Conservation (phyloP, 2,888 invertebrate genomes). For the Thumatha senex region DNA sequence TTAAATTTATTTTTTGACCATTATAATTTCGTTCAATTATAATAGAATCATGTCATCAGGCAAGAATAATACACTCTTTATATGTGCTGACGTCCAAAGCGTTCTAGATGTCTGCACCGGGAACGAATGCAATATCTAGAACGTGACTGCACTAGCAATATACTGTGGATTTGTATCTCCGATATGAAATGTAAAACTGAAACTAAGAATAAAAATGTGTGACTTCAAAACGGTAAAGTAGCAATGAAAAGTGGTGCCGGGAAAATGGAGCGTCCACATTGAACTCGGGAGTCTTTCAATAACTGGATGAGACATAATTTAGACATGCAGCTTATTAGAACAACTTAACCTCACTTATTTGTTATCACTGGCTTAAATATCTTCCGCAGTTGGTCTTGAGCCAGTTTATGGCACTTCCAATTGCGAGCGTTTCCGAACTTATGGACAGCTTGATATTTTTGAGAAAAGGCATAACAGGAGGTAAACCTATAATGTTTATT, state of each 20-base stretch:
- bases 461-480: too few species aligned
- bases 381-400: too few species aligned
- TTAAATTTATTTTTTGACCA: too few species aligned
- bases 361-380: too few species aligned
- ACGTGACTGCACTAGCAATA: conserved; percentile 37
- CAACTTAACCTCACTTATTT: too few species aligned
- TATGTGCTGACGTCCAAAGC: background rate
- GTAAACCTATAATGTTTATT: too few species aligned
- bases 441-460: too few species aligned
- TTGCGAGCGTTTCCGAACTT: too few species aligned
- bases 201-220: conserved; percentile 27
- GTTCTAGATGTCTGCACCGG: conserved; percentile 9
- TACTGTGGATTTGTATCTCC: conserved; percentile 19
- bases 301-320: conserved; percentile 3
- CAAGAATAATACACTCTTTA: background rate
- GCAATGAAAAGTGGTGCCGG: conserved; percentile 12
- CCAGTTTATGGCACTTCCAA: too few species aligned
- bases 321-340: too few species aligned
- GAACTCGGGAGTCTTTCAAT: background rate
- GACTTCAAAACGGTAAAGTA: conserved; percentile 16
- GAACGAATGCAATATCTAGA: conserved; percentile 36
- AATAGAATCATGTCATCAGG: too few species aligned
- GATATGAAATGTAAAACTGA: conserved; percentile 32
- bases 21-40: too few species aligned
- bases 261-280: conserved; percentile 4